A percentile compares a stretch with the other conserved stretches of the same genome.
These are phyloP conservation scores for Lophius piscatorius DNA, from an alignment of 2,113 vertebrate genomes.

Conservation along the genomic window DNA sequence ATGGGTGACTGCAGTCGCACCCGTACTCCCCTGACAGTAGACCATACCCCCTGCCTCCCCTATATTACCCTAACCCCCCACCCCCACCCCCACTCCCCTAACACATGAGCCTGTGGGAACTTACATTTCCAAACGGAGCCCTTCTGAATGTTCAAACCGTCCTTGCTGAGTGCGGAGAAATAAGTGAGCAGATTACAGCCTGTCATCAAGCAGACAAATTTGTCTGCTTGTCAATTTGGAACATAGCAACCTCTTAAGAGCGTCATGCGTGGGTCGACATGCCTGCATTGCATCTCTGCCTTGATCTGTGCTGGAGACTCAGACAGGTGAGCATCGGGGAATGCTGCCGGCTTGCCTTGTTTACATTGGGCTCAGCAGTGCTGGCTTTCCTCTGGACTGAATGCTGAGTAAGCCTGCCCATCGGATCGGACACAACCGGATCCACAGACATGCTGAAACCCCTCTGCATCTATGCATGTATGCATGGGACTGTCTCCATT, in stretches of 20 bases:
- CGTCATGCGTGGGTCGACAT: constrained; percentile 53
- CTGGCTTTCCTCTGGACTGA: constrained; percentile 22
- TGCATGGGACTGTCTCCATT: too few species aligned
- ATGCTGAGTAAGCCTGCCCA: constrained; percentile 18
- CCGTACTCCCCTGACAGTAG: constrained; percentile 20
- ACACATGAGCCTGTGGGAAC: constrained; percentile 46
- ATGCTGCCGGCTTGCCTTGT: constrained; percentile 31
- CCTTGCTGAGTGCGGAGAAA: constrained; percentile 9
- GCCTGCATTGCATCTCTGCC: constrained; percentile 37
- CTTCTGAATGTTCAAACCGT: neutral
- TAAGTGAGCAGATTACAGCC: constrained; percentile 18
- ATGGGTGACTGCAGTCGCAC: constrained; percentile 52
- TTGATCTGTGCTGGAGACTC: constrained; percentile 56
- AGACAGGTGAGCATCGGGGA: constrained; percentile 64
- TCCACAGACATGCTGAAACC: neutral
- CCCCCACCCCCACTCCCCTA: neutral
- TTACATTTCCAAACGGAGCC: constrained; percentile 33
- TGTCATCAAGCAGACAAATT: constrained; percentile 6
- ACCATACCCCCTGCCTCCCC: constrained; percentile 22
- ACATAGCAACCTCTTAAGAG: constrained; percentile 24
- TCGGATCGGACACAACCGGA: constrained; percentile 14
- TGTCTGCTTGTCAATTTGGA: constrained; percentile 27
- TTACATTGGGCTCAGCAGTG: constrained; percentile 39
- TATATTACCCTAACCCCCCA: constrained; percentile 11
- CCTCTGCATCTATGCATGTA: neutral